These are phyloP conservation scores for Dascillus cervinus DNA, from an alignment of 2,888 invertebrate genomes.

Conservation along the genomic window DNA sequence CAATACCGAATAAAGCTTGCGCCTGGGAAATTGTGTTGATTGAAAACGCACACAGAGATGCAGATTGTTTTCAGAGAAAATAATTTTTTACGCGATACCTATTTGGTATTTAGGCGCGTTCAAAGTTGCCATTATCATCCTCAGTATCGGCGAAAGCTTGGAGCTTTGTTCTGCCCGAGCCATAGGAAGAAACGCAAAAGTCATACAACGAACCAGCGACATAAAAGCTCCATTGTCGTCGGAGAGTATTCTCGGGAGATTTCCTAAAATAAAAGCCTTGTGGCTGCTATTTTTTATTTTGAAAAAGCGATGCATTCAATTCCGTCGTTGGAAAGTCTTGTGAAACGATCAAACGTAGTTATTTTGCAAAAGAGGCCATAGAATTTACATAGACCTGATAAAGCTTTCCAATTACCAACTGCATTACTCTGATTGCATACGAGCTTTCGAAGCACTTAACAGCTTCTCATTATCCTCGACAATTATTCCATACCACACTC, in stretches of 20 bases:
- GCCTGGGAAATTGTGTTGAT: slow-evolving; percentile 37
- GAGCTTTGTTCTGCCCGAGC: slow-evolving; percentile 38
- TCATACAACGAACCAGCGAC: slow-evolving; percentile 39
- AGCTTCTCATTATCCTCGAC: slow-evolving; percentile 2
- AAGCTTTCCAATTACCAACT: slow-evolving; percentile 28
- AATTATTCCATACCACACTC: slow-evolving; percentile 1
- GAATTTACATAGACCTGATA: slow-evolving; percentile 29
- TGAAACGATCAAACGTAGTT: too few species aligned
- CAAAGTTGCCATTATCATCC: slow-evolving; percentile 37
- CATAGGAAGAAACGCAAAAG: slow-evolving; percentile 40
- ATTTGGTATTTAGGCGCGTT: too few species aligned
- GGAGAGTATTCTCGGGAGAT: slow-evolving; percentile 36
- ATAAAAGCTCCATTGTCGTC: slow-evolving; percentile 35
- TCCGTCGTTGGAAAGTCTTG: too few species aligned
- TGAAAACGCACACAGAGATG: too few species aligned
- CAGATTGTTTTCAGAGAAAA: too few species aligned
- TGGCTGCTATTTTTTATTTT: slow-evolving; percentile 41
- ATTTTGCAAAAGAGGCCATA: slow-evolving; percentile 17
- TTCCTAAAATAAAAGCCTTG: slow-evolving; percentile 35
- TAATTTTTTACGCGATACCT: too few species aligned
- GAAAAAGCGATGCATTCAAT: too few species aligned
- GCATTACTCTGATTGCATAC: slow-evolving; percentile 29
- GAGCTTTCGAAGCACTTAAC: slow-evolving; percentile 9
- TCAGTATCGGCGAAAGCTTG: slow-evolving; percentile 38
- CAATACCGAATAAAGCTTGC: slow-evolving; percentile 29